Evolutionary conservation across 2,113 vertebrate species (phyloP), one percentile per base, ranked within the genome.

Genomic region (Zapornia atra): DNA sequence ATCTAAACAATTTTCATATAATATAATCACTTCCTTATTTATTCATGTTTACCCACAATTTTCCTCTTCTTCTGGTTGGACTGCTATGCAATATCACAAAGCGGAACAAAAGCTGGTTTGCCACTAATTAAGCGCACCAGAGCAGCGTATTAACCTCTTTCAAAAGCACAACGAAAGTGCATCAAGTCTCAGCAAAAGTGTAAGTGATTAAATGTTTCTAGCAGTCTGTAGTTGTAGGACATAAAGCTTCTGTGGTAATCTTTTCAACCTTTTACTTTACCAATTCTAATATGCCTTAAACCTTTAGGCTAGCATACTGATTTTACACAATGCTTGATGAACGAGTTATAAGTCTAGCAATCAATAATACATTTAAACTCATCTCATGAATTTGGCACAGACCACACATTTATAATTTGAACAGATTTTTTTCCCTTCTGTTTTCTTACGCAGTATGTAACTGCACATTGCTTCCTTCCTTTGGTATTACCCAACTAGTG

Each of bases 11-110:
- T 86, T 94, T 94, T 87, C 76, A 93, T 90, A 87, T 82, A 81
- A 94, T 81, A 71, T 96, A 87, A 92, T 96, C 22, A 70, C 56
- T 92, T 82, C 85, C 59, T 85, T 96, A 93, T 94, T 98, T 96
- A 95, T 92, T 90, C n/a, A 54, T 92, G 75, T 91, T 96, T 97
- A 76, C 64, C 8, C 36, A 82, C 61, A 90, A 34, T 82, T 73
- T 93, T 60, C 51, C 34, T 90, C 51, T 56, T 63, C 38, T 92
- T 96, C 96, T 80, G 89, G 69, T 22, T 83, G 53, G 69, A 92
- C 63, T 72, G 16, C 73, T 65, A 15, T 38, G 33, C 42, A 89
- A 86, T 96, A 97, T 66, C 63, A 92, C 54, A 94, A 94, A 92
- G 60, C 64, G 83, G 72, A 95, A 92, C 29, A 82, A 97, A 77